A percentile compares a stretch with the other conserved stretches of the same genome.
Conservation (phyloP, 2,113 vertebrate species). For the Gobiocypris rarus region DNA sequence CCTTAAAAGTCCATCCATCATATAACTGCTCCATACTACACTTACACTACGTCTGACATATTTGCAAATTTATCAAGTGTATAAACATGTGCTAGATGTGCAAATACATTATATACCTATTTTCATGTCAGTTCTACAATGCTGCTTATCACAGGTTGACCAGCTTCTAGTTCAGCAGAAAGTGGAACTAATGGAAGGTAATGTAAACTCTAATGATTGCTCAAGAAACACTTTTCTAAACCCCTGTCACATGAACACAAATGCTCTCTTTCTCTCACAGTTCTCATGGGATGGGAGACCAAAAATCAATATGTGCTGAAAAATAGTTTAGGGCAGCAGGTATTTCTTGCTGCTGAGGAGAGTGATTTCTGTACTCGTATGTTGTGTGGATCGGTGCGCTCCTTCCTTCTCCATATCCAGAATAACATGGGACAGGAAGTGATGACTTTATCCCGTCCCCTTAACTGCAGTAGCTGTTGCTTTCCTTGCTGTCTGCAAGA, state of each 20-base stretch:
- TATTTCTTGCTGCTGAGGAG: slow-evolving; percentile 81
- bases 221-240: neutral
- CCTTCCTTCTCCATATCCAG: slow-evolving; percentile 76
- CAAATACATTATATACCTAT: neutral
- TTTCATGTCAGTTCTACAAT: neutral
- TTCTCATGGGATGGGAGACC: slow-evolving; percentile 78
- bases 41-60: too few relatives aligned
- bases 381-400: slow-evolving; percentile 71
- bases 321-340: slow-evolving; percentile 78
- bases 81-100: too few relatives aligned
- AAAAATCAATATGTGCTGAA: slow-evolving; percentile 82
- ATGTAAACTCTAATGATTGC: neutral
- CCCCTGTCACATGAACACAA: neutral
- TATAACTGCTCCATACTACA: too few relatives aligned
- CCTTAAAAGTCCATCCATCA: too few relatives aligned
- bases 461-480: slow-evolving; percentile 73
- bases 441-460: slow-evolving; percentile 72
- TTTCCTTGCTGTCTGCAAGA: slow-evolving; percentile 85
- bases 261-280: slow-evolving; percentile 60
- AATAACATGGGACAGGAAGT: slow-evolving; percentile 79
- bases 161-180: slow-evolving; percentile 87
- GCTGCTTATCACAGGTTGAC: slow-evolving; percentile 76
- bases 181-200: slow-evolving; percentile 85
- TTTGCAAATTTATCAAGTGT: too few relatives aligned
- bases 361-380: slow-evolving; percentile 73